phyloP scores from a whole-genome alignment of 2,888 invertebrate genomes.

The Drosophila diplacantha region DNA sequence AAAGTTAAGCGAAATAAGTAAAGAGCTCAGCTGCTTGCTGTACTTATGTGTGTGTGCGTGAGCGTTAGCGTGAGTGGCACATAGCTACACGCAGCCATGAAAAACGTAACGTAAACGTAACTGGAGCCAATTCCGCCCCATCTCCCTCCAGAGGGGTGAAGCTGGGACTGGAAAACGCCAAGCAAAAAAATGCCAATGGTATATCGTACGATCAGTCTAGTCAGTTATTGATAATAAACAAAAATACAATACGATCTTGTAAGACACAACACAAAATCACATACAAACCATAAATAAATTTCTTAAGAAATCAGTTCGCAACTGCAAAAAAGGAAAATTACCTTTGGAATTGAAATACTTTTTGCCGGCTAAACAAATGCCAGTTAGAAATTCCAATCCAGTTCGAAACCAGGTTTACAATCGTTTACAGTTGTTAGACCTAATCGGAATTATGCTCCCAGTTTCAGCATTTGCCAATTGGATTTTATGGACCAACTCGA shows the following conservation, averaged over 20 bases:
- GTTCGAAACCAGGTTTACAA: background rate
- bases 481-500: too few species aligned
- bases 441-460: background rate
- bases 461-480: background rate
- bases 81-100: constrained; percentile 29
- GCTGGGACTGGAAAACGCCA: background rate
- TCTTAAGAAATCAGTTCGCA: background rate
- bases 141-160: background rate
- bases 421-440: background rate
- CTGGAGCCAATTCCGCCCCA: constrained; percentile 4
- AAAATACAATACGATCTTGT: constrained; percentile 1
- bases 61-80: constrained; percentile 6
- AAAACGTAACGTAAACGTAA: constrained; percentile 40
- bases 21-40: constrained; percentile 20
- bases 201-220: constrained; percentile 9
- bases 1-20: constrained; percentile 9
- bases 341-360: background rate
- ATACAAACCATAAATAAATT: background rate
- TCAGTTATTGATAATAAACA: constrained; percentile 2
- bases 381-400: background rate
- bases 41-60: constrained; percentile 9
- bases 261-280: background rate
- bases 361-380: background rate
- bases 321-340: background rate
- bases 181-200: constrained; percentile 15